Base-by-base conservation (phyloP, 2,888 invertebrate genomes). In the Phengaris arion region DNA sequence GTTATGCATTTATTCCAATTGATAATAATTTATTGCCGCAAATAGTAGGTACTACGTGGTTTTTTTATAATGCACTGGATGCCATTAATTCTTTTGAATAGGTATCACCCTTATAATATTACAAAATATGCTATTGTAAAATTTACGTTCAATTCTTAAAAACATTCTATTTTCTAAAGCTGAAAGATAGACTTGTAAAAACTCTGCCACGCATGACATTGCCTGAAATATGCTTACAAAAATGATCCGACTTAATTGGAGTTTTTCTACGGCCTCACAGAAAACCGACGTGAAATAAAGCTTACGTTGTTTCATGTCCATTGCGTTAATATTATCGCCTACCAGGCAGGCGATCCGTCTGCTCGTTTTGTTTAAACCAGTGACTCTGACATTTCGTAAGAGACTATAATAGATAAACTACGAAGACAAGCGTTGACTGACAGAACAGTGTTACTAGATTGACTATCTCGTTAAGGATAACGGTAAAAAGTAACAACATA, bases 1-100 rank as follows among this genome's bases (percentile, higher is more conserved):
- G 64, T 48, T 48, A 69, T 48, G 46, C 8, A 48, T 69, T 69
- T 69, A 69, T 69, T 69, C 48, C 48, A 15, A 69, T 69, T 48
- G 69, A 15, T 69, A n/a, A 48, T 69, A n/a, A 48, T 69, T 69
- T 69, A 69, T 69, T 48, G 7, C 69, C 12, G 48, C 15, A 69
- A 69, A 69, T n/a, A 69, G 15, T 35, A 35, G 35, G 35, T 69
- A 48, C 48, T 48, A 48, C 10, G 48, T 48, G n/a, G 68, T 59
- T 6, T 15, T 69, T 69, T 69, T 48, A 69, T n/a, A 48, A 69
- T n/a, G 68, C 68, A 46, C 12, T 8, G 48, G 68, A 48, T 46
- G 48, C 48, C 48, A n/a, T 9, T 69, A 69, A 69, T 59, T 59
- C 10, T 22, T 59, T 8, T 54, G 12, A 12, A 6, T 15, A 68